Evolutionary conservation across 2,797 vertebrate genomes (phyloP).

Genomic region (Macropodus opercularis): DNA sequence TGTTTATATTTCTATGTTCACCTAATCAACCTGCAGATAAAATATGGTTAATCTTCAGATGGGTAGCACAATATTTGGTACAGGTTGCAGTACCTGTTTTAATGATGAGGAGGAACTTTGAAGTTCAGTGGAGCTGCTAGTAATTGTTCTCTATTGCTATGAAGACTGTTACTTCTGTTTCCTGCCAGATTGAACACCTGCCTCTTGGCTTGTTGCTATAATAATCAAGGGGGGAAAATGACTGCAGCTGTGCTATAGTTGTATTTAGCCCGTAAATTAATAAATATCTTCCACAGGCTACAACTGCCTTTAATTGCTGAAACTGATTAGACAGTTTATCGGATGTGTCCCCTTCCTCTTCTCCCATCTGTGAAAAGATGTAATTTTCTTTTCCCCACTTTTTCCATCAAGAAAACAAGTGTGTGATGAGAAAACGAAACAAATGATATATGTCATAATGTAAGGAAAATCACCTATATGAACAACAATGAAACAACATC

Average conservation of each 20-base stretch:
- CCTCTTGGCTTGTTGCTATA: slow-evolving; percentile 60
- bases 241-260: slow-evolving; percentile 61
- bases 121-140: slow-evolving; percentile 59
- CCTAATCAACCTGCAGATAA: slow-evolving; percentile 12
- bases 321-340: slow-evolving; percentile 70
- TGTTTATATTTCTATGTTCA: not conserved
- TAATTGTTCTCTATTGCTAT: slow-evolving; percentile 59
- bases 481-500: not conserved
- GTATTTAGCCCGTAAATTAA: slow-evolving; percentile 64
- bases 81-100: slow-evolving; percentile 54
- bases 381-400: slow-evolving; percentile 51
- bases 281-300: slow-evolving; percentile 58
- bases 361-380: slow-evolving; percentile 63
- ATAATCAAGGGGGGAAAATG: slow-evolving; percentile 38
- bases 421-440: slow-evolving; percentile 53
- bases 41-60: slow-evolving; percentile 19
- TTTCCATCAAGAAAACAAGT: slow-evolving; percentile 60
- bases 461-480: slow-evolving; percentile 19
- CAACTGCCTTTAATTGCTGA: slow-evolving; percentile 57
- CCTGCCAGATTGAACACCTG: slow-evolving; percentile 72
- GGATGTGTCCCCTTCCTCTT: slow-evolving; percentile 49
- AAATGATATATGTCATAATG: slow-evolving; percentile 36
- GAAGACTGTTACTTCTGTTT: slow-evolving; percentile 52
- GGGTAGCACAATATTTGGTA: slow-evolving; percentile 30
- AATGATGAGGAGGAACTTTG: slow-evolving; percentile 50